Percentiles rank a stretch among this genome's conserved stretches.
Conservation (phyloP, 2,888 invertebrate genomes). For the Lomographa bimaculata region DNA sequence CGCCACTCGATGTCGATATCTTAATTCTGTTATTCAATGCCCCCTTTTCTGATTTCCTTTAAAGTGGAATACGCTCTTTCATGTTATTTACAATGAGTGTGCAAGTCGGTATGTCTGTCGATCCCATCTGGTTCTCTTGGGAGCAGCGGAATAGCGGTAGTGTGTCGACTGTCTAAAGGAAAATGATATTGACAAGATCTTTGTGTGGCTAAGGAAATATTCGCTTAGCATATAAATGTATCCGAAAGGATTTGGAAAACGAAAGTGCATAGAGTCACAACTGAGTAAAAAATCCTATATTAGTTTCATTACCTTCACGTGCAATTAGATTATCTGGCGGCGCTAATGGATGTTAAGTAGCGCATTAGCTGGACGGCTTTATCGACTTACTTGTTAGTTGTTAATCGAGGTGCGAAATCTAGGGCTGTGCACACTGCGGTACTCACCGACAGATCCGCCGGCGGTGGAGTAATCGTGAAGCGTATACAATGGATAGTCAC, state of each 20-base stretch:
- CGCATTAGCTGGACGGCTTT: constrained; percentile 37
- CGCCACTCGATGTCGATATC: constrained; percentile 10
- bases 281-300: constrained; percentile 22
- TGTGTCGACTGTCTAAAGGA: constrained; percentile 9
- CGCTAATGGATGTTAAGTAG: constrained; percentile 32
- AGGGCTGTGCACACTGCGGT: constrained; percentile 59
- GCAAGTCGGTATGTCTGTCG: constrained; percentile 20
- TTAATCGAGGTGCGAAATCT: constrained; percentile 45
- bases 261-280: background rate
- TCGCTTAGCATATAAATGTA: constrained; percentile 1
- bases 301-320: constrained; percentile 29
- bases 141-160: constrained; percentile 14
- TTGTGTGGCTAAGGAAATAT: constrained; percentile 6
- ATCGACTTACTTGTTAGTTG: constrained; percentile 46
- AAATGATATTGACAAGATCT: constrained; percentile 19
- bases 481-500: constrained; percentile 80
- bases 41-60: constrained; percentile 11
- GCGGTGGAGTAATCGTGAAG: constrained; percentile 70
- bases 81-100: constrained; percentile 19
- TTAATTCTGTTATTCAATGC: constrained; percentile 8
- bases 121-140: constrained; percentile 18
- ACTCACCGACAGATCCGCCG: constrained; percentile 75
- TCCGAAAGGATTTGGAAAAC: background rate
- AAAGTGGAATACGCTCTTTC: constrained; percentile 16
- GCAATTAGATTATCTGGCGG: constrained; percentile 29